Evolutionary conservation across 35 echinoderm and acorn worm genomes (phyloP).

Genomic region (Eucidaris tribuloides): DNA sequence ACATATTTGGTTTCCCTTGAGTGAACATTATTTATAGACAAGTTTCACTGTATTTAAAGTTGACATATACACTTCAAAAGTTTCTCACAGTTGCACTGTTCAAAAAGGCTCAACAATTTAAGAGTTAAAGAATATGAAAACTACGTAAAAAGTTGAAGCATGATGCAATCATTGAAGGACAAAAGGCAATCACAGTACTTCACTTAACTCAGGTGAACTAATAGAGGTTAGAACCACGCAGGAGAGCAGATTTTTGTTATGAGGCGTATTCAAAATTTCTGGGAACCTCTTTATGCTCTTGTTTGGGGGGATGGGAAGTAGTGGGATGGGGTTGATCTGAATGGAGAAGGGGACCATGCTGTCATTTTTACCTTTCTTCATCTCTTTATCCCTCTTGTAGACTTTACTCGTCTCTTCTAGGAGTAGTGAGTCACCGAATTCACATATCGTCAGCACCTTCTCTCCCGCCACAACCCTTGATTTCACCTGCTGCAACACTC

Average conservation of each 20-base stretch:
- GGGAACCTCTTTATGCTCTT: background rate
- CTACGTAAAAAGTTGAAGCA: background rate
- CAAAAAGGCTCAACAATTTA: no score
- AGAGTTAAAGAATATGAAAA: background rate
- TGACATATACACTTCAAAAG: no score
- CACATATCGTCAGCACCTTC: constrained; percentile 59
- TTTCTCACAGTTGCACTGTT: no score
- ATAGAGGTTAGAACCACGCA: background rate
- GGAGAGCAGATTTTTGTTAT: background rate
- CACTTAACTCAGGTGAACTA: background rate
- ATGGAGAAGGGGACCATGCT: background rate
- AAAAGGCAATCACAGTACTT: background rate
- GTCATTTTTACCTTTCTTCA: constrained; percentile 90
- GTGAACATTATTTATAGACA: no score
- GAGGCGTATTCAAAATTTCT: background rate
- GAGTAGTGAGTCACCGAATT: constrained; percentile 66
- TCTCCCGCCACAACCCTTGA: constrained; percentile 30
- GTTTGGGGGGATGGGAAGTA: background rate
- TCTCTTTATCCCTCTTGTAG: constrained; percentile 93
- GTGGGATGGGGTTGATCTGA: background rate
- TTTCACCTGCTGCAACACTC: constrained; percentile 44
- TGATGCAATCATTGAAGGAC: no score
- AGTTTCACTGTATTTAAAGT: no score
- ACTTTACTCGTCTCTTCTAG: constrained; percentile 63
- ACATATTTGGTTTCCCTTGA: no score